Base-by-base conservation (phyloP, 1,140 invertebrate species). In the Tenebrio molitor region DNA sequence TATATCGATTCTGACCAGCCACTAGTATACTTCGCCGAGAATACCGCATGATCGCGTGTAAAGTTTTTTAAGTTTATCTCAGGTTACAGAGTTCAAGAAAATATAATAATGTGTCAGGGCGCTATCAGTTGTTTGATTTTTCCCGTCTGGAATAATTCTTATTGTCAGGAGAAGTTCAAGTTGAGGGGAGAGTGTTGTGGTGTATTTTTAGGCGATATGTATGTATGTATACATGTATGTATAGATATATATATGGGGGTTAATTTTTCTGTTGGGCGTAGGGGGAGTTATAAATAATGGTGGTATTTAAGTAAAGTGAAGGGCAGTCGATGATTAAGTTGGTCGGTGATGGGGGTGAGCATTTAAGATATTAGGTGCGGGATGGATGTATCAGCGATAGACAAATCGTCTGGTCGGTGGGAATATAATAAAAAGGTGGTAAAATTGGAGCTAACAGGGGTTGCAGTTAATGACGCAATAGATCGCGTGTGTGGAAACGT, bases 401-500 rank as follows among this genome's bases (percentile, higher is more conserved):
- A 34, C 10, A 50, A 50, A 50, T 50, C 21, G n/a, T n/a, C 15
- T 29, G n/a, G 50, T 58, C 29, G n/a, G n/a, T 4, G 29, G 16
- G 6, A n/a, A 15, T n/a, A 39, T n/a, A 33, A 65, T 21, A 36
- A 36, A 23, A 12, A 16, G 19, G 21, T 19, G 33, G 10, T 39
- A n/a, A 46, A 68, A 68, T 17, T 68, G 39, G 46, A 12, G 65
- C 8, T 14, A 42, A 14, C 53, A 34, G 41, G 66, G 66, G 64
- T 3, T 69, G 66, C 66, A 69, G 53, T 21, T 21, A 62, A 67
- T 80, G 79, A 80, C 79, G 79, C 72, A 79, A 80, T 74, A 42
- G 79, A 67, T 80, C 71, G 79, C 79, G 77, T 80, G 79, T 71
- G 42, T 16, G 29, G 16, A 71, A 74, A 50, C 65, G 74, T 77